A percentile compares a stretch with the other conserved stretches of the same genome.
phyloP scores from a whole-genome alignment of 2,113 vertebrate genomes.

The Electrona antarctica region DNA sequence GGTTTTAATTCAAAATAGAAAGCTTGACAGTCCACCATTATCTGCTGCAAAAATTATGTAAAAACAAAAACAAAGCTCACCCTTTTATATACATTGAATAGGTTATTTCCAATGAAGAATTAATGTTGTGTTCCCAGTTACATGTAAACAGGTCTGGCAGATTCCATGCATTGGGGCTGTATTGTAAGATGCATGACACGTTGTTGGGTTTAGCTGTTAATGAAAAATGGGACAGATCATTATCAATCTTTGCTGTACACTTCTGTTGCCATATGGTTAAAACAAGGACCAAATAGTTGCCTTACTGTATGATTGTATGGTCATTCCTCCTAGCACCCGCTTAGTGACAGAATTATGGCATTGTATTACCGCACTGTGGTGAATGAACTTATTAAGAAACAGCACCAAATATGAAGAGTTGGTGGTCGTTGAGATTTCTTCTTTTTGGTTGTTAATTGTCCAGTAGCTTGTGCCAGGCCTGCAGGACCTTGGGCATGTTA shows the following conservation, averaged over 20 bases:
- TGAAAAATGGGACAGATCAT: background rate
- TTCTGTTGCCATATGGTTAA: background rate
- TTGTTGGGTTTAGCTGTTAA: constrained; percentile 62
- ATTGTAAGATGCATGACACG: constrained; percentile 39
- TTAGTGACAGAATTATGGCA: constrained; percentile 32
- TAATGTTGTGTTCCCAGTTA: constrained; percentile 55
- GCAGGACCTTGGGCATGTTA: constrained; percentile 46
- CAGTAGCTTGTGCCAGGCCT: constrained; percentile 42
- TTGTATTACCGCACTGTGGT: constrained; percentile 1
- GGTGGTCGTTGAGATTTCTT: constrained; percentile 14
- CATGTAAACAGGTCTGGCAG: constrained; percentile 34
- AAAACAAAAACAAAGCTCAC: constrained; percentile 30
- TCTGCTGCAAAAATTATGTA: background rate
- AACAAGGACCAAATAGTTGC: background rate
- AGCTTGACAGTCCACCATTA: too few relatives aligned
- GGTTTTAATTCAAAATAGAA: background rate
- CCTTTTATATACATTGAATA: constrained; percentile 39
- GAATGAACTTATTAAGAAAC: constrained; percentile 53
- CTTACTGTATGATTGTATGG: constrained; percentile 62
- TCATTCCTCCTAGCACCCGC: constrained; percentile 50
- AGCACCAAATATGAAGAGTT: constrained; percentile 49
- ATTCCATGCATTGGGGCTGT: background rate
- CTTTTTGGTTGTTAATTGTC: constrained; percentile 10
- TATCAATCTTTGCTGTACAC: background rate
- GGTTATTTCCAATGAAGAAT: constrained; percentile 2